Evolutionary conservation across 2,113 vertebrate genomes (phyloP).

Genomic region (Sorex fumeus): DNA sequence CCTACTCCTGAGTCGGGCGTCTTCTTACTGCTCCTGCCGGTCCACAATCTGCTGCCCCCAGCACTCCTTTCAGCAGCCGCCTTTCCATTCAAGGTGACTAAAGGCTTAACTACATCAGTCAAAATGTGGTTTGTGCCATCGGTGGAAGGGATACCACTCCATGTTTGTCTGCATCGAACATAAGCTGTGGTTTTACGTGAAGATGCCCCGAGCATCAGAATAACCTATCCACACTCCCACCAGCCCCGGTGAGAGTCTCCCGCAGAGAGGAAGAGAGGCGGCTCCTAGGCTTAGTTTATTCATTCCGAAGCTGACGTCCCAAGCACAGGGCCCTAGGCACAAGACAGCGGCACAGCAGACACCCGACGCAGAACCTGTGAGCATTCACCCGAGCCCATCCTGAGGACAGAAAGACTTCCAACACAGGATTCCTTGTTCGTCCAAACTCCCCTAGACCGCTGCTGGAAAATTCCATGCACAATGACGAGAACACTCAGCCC

Average conservation of each 20-base stretch:
- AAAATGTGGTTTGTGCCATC: constrained; percentile 65
- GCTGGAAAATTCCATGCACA: constrained; percentile 63
- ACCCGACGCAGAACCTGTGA: constrained; percentile 72
- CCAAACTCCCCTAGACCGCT: constrained; percentile 67
- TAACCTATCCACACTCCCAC: neutral
- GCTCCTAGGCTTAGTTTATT: constrained; percentile 78
- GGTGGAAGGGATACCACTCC: constrained; percentile 64
- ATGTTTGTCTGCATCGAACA: constrained; percentile 69
- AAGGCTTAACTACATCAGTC: constrained; percentile 26
- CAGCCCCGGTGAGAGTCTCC: constrained; percentile 45
- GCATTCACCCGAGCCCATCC: constrained; percentile 57
- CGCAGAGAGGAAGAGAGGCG: constrained; percentile 30
- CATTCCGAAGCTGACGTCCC: constrained; percentile 76
- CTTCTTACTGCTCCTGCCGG: neutral
- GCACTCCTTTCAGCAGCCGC: neutral
- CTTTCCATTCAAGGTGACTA: constrained; percentile 17
- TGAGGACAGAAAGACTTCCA: constrained; percentile 75
- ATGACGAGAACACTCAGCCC: constrained; percentile 38
- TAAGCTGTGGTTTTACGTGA: constrained; percentile 23
- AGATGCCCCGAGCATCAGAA: constrained; percentile 40
- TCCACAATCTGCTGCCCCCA: neutral
- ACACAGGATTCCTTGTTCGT: constrained; percentile 61
- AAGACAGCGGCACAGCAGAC: constrained; percentile 50
- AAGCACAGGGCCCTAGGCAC: constrained; percentile 49
- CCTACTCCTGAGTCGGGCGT: neutral